Conservation (phyloP, 2,888 invertebrate species). For the Trissolcus japonicus region DNA sequence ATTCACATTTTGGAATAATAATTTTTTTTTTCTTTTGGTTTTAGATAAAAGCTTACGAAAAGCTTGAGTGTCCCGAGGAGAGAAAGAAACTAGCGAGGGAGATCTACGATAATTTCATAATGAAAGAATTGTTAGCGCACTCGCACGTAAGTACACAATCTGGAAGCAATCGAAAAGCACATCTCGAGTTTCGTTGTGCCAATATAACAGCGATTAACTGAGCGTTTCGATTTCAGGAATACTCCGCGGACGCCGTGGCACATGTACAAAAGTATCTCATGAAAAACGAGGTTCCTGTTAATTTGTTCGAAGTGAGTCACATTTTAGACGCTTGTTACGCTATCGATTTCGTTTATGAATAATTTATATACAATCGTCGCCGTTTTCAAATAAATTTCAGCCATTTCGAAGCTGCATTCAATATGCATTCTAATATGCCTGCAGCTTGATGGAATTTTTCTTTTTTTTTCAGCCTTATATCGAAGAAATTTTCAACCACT, state of each 20-base stretch:
- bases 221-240: conserved; percentile 85
- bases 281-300: conserved; percentile 97
- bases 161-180: conserved; percentile 1
- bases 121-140: conserved; percentile 99
- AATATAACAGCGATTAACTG: background rate
- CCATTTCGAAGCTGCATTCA: background rate
- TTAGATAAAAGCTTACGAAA: conserved; percentile 99
- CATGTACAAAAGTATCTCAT: conserved; percentile 98
- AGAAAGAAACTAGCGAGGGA: conserved; percentile 95
- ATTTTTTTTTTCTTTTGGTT: conserved; percentile 65
- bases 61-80: conserved; percentile 97
- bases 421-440: no score
- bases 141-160: conserved; percentile 88
- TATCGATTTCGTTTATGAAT: conserved; percentile 26
- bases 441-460: background rate
- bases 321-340: conserved; percentile 13
- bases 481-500: conserved; percentile 98
- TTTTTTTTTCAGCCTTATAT: conserved; percentile 93
- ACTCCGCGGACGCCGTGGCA: conserved; percentile 97
- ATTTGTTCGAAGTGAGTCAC: conserved; percentile 93
- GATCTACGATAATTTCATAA: conserved; percentile 99
- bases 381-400: conserved; percentile 25
- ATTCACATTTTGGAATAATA: conserved; percentile 3
- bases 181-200: conserved; percentile 11
- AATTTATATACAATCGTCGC: conserved; percentile 12